phyloP scores from a whole-genome alignment of 2,888 invertebrate genomes.

The Prosapia bicincta region DNA sequence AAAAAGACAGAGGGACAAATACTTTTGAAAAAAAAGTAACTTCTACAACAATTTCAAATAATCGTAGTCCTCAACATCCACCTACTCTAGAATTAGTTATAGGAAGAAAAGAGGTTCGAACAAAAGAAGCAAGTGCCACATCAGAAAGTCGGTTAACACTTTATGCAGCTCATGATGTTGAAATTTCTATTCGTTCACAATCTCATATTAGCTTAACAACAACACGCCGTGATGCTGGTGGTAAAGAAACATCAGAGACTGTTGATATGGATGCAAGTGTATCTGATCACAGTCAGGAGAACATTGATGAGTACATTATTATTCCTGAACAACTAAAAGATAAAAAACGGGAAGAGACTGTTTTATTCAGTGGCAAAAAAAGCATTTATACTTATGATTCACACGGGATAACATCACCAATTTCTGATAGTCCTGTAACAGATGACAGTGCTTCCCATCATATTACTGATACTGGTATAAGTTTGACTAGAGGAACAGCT shows the following conservation, averaged over 20 bases:
- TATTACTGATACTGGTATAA: conserved; percentile 55
- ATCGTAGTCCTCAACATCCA: conserved; percentile 29
- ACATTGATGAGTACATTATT: conserved; percentile 46
- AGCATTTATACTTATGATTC: conserved; percentile 52
- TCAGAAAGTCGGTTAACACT: conserved; percentile 53
- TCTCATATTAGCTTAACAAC: conserved; percentile 53
- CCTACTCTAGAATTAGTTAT: conserved; percentile 52
- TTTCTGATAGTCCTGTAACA: conserved; percentile 47
- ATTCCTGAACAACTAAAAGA: conserved; percentile 43
- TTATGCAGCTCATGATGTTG: conserved; percentile 53
- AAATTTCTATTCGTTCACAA: conserved; percentile 54
- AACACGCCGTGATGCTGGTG: conserved; percentile 47
- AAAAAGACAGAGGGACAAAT: conserved; percentile 41
- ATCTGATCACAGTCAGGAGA: conserved; percentile 46
- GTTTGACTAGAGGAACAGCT: conserved; percentile 50
- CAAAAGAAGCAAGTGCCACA: conserved; percentile 51
- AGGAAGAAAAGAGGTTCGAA: conserved; percentile 53
- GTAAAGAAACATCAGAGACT: conserved; percentile 49
- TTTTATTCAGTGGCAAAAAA: conserved; percentile 52
- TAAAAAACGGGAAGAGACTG: conserved; percentile 51
- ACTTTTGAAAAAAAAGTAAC: conserved; percentile 38
- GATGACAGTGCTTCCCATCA: conserved; percentile 53
- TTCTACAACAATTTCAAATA: neutral
- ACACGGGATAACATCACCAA: conserved; percentile 43
- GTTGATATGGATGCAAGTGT: conserved; percentile 50